Base-by-base conservation (phyloP, 2,113 vertebrate species). In the Glaucomys volans region DNA sequence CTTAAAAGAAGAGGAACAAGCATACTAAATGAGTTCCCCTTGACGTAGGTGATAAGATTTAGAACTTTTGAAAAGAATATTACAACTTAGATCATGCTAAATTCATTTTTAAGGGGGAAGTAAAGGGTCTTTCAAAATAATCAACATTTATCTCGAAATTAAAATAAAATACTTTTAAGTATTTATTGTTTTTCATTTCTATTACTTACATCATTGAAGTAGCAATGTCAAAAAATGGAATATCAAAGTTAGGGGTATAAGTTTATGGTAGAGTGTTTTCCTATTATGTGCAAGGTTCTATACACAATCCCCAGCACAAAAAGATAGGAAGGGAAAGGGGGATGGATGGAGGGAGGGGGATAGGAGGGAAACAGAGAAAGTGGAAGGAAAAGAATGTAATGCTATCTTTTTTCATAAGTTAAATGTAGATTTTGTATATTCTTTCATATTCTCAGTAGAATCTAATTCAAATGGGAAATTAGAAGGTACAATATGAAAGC, bases 1-100 rank as follows among this genome's bases (percentile, higher is more conserved):
- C 69, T 96, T 90, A 95, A 87, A 81, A 87, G 26, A 24, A 76
- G 17, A 91, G 12, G 20, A 57, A 57, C 14, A 54, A 82, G 59
- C 26, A 42, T 0, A 12, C 35, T 26, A 72, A 4, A 50, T n/a
- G 28, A 32, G 16, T 77, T 52, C 28, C 12, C 10, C 12, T 66
- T 47, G 14, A 72, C 42, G 42, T 42, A 2, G 1, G 11, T 62
- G 28, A 37, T 76, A 71, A 77, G 50, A 90, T 18, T 69, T 24
- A 81, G 40, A 0, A 6, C 35, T 92, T 80, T 22, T 83, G 14
- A 88, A 88, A 94, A 26, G 76, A 88, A 69, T 44, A 84, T 52
- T 44, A 14, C n/a, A 77, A 87, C 40, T 66, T 85, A 89, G 69
- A 90, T 67, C 12, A 85, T 8, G 71, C 26, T 67, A n/a, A 47